These are phyloP conservation scores for Rhopilema esculentum DNA, from an alignment of 30 jellyfish, hydroid and myxozoan genomes.

Conservation along the genomic window DNA sequence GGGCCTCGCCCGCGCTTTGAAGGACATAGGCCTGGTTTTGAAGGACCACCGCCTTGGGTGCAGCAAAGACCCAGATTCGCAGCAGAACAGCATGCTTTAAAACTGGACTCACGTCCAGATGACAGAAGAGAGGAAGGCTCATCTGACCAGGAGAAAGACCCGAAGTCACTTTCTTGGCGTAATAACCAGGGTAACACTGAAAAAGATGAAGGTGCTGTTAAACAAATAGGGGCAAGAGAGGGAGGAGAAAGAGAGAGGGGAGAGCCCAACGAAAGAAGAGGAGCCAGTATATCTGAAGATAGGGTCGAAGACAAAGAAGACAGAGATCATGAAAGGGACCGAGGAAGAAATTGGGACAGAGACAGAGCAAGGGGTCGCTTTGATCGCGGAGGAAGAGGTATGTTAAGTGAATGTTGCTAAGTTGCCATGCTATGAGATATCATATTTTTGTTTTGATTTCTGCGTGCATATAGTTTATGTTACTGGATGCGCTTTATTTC, in stretches of 20 bases:
- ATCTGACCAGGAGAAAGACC: constrained; percentile 13
- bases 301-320: constrained; percentile 38
- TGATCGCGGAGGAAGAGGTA: constrained; percentile 69
- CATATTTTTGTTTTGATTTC: too few species aligned
- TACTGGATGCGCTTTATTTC: too few species aligned
- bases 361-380: constrained; percentile 66
- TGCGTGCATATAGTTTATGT: too few species aligned
- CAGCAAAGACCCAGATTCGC: constrained; percentile 8
- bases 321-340: constrained; percentile 63
- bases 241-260: constrained; percentile 4
- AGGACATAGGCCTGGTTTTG: constrained; percentile 54
- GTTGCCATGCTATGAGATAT: not conserved
- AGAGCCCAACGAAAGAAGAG: constrained; percentile 18
- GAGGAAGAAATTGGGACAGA: constrained; percentile 68
- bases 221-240: not conserved
- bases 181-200: not conserved
- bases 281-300: constrained; percentile 38
- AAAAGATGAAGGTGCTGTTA: not conserved
- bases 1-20: constrained; percentile 24
- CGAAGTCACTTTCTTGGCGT: constrained; percentile 34
- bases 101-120: constrained; percentile 9
- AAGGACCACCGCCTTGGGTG: constrained; percentile 23
- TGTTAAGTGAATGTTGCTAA: not conserved
- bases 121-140: not conserved
- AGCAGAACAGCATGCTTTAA: not conserved